Base-by-base conservation (phyloP, 2,888 invertebrate species). In the Dexiosoma caninum region DNA sequence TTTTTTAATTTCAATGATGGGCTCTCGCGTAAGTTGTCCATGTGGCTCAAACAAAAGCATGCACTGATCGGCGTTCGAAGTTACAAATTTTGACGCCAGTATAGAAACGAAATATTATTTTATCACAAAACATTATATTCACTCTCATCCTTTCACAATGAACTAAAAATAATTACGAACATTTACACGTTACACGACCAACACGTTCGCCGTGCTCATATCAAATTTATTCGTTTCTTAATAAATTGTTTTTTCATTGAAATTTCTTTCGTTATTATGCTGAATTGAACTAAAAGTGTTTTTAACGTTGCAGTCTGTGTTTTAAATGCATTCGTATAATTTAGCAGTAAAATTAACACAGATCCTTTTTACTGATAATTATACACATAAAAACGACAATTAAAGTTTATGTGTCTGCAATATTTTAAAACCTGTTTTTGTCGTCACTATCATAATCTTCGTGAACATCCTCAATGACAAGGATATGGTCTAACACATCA, bases 351-450 rank as follows among this genome's bases (percentile, higher is more conserved):
- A 59, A 59, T 59, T 59, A 59, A 59, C 40, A 40, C 57, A 59
- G 57, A 59, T 59, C 57, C 57, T 59, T 59, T 59, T 40, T 59
- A 23, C 57, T 59, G 57, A 59, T 59, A 59, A 59, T 59, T 59
- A 40, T 23, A 40, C 23, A 59, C 40, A 59, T 59, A 59, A 59
- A 59, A 59, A 40, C 21, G 23, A 21, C 23, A 9, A 59, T 40
- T 40, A 40, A 59, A 59, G 2, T 59, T 59, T 59, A 59, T 59
- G 57, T 59, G 40, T 59, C 57, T 59, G 57, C 37, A 40, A 59
- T 59, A 40, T 59, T 59, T 23, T 5, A 14, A 59, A 59, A 37
- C 40, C 37, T n/a, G 57, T 59, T 59, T 59, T 12, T 5, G 16
- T 14, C 37, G 23, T 27, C 12, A 21, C 23, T 23, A 21, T 23